These are phyloP conservation scores for Fragum sueziense DNA, from an alignment of 2,888 invertebrate species.

Conservation along the genomic window DNA sequence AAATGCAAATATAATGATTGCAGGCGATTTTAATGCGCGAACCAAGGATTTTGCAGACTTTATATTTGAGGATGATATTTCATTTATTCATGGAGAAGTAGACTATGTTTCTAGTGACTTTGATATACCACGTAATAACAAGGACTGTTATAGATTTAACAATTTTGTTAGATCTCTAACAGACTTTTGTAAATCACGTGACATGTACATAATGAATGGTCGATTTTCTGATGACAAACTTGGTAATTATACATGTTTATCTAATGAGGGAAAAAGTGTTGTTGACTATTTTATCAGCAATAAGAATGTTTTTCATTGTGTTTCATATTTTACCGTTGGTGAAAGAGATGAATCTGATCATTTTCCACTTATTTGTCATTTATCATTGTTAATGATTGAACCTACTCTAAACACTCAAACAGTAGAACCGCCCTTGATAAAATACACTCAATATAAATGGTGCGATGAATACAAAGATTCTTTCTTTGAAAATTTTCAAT, in stretches of 20 bases:
- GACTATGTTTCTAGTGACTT: slow-evolving; percentile 13
- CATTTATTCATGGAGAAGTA: slow-evolving; percentile 8
- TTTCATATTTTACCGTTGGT: not conserved
- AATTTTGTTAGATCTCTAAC: not conserved
- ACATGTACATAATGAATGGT: slow-evolving; percentile 7
- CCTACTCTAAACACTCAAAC: not conserved
- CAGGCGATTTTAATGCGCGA: too few relatives aligned
- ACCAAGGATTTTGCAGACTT: too few relatives aligned
- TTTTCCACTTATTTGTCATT: slow-evolving; percentile 17
- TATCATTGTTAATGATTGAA: too few relatives aligned
- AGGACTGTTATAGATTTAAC: slow-evolving; percentile 4
- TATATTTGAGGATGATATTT: too few relatives aligned
- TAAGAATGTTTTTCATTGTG: not conserved
- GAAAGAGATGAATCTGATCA: slow-evolving; percentile 20
- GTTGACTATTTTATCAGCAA: not conserved
- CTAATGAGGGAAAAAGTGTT: not conserved
- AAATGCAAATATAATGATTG: too few relatives aligned
- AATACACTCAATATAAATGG: not conserved
- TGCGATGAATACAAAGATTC: not conserved
- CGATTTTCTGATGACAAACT: not conserved
- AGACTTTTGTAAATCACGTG: slow-evolving; percentile 7
- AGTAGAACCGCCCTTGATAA: not conserved
- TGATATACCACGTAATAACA: not conserved
- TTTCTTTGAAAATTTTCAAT: not conserved
- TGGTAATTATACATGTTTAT: not conserved